Evolutionary conservation across 1,140 invertebrate genomes (phyloP), one percentile per base, ranked within the genome.

Genomic region (Lepidotrigona ventralis): DNA sequence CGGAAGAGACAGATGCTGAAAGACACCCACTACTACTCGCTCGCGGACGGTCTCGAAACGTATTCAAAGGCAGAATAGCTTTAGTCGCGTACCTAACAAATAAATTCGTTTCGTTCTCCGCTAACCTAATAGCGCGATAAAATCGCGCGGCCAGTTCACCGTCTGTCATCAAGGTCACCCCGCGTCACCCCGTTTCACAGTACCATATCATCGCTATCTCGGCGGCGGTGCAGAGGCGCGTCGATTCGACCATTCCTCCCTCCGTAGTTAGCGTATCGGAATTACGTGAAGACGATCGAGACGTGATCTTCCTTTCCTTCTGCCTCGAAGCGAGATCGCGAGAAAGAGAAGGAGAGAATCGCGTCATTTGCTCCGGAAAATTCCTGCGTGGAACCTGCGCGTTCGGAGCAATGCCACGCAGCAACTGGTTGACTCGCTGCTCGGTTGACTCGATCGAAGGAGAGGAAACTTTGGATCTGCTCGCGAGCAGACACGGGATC

Each of bases 41-140:
- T 63, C n/a, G 33, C 33, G 33, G 33, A 33, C 33, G 33, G 33
- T 39, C 6, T 39, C 19, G 21, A n/a, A n/a, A n/a, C 19, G 66
- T 51, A 39, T 23, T 23, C 19, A 33, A 11, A 19, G 23, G 17
- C 23, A 66, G 58, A 60, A n/a, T 60, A 60, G 58, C 1, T 21
- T 75, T 26, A 54, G 23, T 75, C 79, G 19, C 29, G n/a, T 75
- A 54, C 51, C 29, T 66, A 29, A 66, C 79, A 81, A 75, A 81
- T 51, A 81, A 75, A 81, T 81, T 81, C n/a, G 51, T 81, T 46
- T 81, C 71, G 58, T 78, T 51, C 39, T 51, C 39, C 66, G 23
- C 75, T 79, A 63, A 63, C 26, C 66, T 23, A 54, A 54, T 54
- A 23, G 14, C 68, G 75, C 46, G 56, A 83, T 79, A 26, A 60